Percentiles rank a stretch among this genome's conserved stretches.
phyloP scores from a whole-genome alignment of 2,797 vertebrate genomes.

The Poeciliopsis presidionis region DNA sequence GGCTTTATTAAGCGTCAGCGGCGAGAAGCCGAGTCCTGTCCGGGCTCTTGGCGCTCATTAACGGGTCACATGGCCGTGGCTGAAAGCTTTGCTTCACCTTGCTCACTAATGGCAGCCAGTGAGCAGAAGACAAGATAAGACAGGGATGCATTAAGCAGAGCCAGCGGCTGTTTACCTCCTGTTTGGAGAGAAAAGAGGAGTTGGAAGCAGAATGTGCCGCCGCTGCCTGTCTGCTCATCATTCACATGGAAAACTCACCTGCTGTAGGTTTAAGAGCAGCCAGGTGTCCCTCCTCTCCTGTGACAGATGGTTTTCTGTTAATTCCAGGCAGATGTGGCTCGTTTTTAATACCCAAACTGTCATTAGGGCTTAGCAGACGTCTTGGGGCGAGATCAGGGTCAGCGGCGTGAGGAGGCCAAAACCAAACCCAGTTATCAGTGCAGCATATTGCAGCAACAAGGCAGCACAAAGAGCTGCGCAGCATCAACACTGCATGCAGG shows the following conservation, averaged over 20 bases:
- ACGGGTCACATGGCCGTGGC: conserved; percentile 9
- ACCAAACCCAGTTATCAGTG: neutral
- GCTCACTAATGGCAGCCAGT: neutral
- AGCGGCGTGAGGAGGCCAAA: conserved; percentile 26
- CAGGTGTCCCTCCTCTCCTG: conserved; percentile 56
- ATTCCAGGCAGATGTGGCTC: conserved; percentile 56
- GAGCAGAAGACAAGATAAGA: conserved; percentile 31
- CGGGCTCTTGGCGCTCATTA: conserved; percentile 20
- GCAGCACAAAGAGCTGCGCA: too few relatives aligned
- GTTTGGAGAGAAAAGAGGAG: conserved; percentile 1
- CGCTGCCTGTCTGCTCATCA: conserved; percentile 35
- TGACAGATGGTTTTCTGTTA: conserved; percentile 64
- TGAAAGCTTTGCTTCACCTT: conserved; percentile 43
- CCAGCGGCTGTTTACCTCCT: conserved; percentile 25
- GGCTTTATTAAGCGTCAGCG: conserved; percentile 41
- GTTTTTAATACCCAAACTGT: conserved; percentile 36
- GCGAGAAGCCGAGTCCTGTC: conserved; percentile 4
- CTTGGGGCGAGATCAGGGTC: conserved; percentile 54
- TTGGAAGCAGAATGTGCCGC: conserved; percentile 25
- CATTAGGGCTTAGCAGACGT: conserved; percentile 51
- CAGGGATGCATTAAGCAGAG: conserved; percentile 5
- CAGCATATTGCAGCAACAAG: too few relatives aligned
- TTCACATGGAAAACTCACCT: conserved; percentile 37
- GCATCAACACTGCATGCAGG: too few relatives aligned
- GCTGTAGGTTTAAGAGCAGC: conserved; percentile 45